Conservation (phyloP, 1,140 invertebrate genomes). For the Drosophila mayri region DNA sequence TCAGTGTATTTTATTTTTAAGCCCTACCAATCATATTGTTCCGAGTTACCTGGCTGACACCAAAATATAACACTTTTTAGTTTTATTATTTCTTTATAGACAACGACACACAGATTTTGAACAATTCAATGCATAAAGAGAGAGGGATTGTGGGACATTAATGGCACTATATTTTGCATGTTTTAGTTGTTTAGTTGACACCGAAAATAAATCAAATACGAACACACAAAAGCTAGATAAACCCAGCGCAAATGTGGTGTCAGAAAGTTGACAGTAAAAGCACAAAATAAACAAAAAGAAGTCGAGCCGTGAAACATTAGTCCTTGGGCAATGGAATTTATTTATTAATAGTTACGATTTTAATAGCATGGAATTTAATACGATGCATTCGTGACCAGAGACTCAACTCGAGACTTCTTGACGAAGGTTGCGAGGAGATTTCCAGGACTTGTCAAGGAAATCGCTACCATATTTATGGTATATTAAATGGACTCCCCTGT, state of each 20-base stretch:
- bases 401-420: constrained; percentile 13
- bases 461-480: constrained; percentile 65
- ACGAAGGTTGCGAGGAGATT: constrained; percentile 20
- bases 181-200: constrained; percentile 57
- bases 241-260: constrained; percentile 28
- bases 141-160: constrained; percentile 28
- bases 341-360: constrained; percentile 45
- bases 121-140: background rate
- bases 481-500: constrained; percentile 36
- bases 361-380: constrained; percentile 3
- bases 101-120: background rate
- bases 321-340: constrained; percentile 20
- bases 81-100: background rate
- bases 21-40: constrained; percentile 17
- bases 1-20: constrained; percentile 21
- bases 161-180: constrained; percentile 58
- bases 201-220: constrained; percentile 71
- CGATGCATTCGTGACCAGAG: constrained; percentile 9
- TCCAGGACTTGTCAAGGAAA: constrained; percentile 34
- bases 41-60: constrained; percentile 29
- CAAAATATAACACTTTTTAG: constrained; percentile 6
- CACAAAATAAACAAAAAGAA: constrained; percentile 9
- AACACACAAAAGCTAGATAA: constrained; percentile 44
- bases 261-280: constrained; percentile 39
- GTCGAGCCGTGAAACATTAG: background rate